Evolutionary conservation across 2,113 vertebrate species (phyloP).

Genomic region (Oncorhynchus clarkii): DNA sequence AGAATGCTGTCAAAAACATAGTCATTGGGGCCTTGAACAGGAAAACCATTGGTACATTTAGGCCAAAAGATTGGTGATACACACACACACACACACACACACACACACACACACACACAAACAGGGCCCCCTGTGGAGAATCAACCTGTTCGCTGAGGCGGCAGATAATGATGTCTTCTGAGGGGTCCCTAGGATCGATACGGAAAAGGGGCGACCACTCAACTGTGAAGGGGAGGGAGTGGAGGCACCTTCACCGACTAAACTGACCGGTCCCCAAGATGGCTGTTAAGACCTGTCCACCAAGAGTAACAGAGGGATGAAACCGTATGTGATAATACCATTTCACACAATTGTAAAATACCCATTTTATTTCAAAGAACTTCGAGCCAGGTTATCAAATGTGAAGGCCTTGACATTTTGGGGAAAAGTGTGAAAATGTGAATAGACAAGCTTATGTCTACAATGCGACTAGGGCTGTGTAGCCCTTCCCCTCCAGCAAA

Average conservation of each 20-base stretch:
- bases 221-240: slow-evolving; percentile 2
- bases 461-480: too few species aligned
- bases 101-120: too few species aligned
- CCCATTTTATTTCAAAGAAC: neutral
- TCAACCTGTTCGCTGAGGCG: neutral
- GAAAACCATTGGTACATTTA: too few species aligned
- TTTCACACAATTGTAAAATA: neutral
- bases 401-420: too few species aligned
- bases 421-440: too few species aligned
- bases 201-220: neutral
- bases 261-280: neutral
- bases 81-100: too few species aligned
- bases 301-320: neutral
- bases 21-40: too few species aligned
- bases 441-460: too few species aligned
- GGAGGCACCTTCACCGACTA: neutral
- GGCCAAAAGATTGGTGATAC: too few species aligned
- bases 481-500: too few species aligned
- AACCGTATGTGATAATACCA: neutral
- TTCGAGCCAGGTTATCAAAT: too few species aligned
- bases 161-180: neutral
- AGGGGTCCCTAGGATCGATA: neutral
- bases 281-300: neutral
- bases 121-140: neutral
- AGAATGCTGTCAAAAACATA: too few species aligned